Conservation (phyloP, 2,888 invertebrate species). For the Auanema sp. region DNA sequence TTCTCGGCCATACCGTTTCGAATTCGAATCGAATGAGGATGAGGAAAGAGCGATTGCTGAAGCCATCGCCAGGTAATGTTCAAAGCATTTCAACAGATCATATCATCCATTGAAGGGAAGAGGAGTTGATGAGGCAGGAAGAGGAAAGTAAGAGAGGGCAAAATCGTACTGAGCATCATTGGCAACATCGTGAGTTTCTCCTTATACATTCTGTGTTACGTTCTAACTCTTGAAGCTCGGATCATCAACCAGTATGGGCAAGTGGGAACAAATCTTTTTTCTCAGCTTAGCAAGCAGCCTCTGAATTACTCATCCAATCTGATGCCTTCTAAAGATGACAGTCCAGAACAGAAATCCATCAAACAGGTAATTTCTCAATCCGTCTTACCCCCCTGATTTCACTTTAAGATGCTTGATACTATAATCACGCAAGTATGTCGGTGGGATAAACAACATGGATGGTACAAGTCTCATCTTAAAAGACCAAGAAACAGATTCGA, state of each 20-base stretch:
- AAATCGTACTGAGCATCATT: conserved; percentile 4
- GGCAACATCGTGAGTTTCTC: conserved; percentile 16
- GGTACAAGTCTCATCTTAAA: conserved; percentile 39
- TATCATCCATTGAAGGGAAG: conserved; percentile 20
- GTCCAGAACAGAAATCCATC: conserved; percentile 19
- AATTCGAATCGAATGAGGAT: conserved; percentile 50
- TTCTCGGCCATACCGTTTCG: conserved; percentile 28
- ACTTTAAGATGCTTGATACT: conserved; percentile 31
- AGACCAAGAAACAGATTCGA: conserved; percentile 28
- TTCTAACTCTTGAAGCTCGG: conserved; percentile 9
- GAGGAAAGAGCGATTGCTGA: conserved; percentile 52
- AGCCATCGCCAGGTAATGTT: conserved; percentile 44
- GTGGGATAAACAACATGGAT: conserved; percentile 48
- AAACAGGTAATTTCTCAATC: conserved; percentile 13
- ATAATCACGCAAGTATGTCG: conserved; percentile 45
- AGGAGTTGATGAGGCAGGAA: conserved; percentile 24
- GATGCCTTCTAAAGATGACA: conserved; percentile 32
- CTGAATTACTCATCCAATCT: conserved; percentile 32
- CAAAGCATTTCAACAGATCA: background rate
- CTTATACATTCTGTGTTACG: too few species aligned
- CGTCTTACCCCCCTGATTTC: background rate
- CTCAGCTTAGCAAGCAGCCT: conserved; percentile 16
- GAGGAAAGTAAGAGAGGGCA: conserved; percentile 18
- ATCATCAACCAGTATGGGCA: conserved; percentile 19
- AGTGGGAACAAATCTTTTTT: conserved; percentile 12